phyloP scores from a whole-genome alignment of 35 echinoderm and acorn worm species.

The Lytechinus pictus region DNA sequence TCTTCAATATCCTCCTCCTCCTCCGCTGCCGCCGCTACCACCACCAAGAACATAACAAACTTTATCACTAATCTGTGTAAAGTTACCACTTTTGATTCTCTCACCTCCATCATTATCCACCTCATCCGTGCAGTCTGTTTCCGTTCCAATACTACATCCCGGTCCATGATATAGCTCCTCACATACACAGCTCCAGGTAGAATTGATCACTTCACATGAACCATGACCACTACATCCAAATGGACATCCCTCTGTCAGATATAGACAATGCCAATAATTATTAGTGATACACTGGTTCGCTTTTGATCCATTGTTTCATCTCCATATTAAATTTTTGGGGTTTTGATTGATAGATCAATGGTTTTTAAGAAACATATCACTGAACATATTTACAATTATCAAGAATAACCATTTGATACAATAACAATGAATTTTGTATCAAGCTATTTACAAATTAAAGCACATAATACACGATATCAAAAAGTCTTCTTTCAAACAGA shows the following conservation, averaged over 20 bases:
- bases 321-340: no score
- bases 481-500: no score
- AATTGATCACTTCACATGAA: constrained; percentile 63
- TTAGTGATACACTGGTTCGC: neutral
- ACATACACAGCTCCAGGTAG: constrained; percentile 84
- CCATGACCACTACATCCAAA: constrained; percentile 85
- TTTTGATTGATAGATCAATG: no score
- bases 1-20: no score
- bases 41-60: neutral
- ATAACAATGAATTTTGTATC: no score
- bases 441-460: no score
- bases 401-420: no score
- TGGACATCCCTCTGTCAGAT: constrained; percentile 86
- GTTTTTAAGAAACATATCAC: no score
- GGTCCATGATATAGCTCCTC: constrained; percentile 64
- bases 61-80: neutral
- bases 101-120: constrained; percentile 94
- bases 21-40: no score
- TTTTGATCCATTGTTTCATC: no score
- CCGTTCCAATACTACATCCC: constrained; percentile 74
- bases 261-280: constrained; percentile 41
- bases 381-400: no score
- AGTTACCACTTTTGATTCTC: neutral
- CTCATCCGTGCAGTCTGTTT: constrained; percentile 79
- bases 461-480: no score